Evolutionary conservation across 2,888 invertebrate species (phyloP).

Genomic region (Choreutis nemorana): DNA sequence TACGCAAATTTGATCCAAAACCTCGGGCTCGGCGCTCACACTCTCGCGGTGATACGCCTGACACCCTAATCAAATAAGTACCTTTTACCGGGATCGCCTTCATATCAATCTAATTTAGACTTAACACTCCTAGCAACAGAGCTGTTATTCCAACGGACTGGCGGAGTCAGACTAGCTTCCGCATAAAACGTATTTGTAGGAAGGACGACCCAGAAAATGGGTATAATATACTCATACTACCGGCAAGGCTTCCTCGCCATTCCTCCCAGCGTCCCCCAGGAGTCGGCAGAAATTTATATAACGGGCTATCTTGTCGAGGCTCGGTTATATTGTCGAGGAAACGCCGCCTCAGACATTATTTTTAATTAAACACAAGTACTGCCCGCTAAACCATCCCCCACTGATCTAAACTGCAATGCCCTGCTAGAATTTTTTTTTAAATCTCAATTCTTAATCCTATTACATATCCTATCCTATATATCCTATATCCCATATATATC

Average conservation of each 20-base stretch:
- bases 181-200: constrained; percentile 67
- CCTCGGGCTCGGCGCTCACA: constrained; percentile 55
- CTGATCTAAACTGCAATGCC: constrained; percentile 31
- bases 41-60: constrained; percentile 63
- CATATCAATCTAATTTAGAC: constrained; percentile 18
- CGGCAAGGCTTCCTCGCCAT: constrained; percentile 49
- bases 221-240: constrained; percentile 66
- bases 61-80: constrained; percentile 68
- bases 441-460: too few relatives aligned
- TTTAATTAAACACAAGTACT: constrained; percentile 60
- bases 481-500: too few relatives aligned
- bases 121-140: constrained; percentile 18
- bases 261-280: constrained; percentile 58
- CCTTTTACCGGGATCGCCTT: constrained; percentile 50
- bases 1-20: constrained; percentile 63
- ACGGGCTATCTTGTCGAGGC: constrained; percentile 61
- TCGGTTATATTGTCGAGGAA: constrained; percentile 58
- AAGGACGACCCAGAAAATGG: constrained; percentile 68
- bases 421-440: constrained; percentile 22
- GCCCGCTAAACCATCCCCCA: constrained; percentile 29
- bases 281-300: constrained; percentile 63
- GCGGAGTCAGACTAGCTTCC: constrained; percentile 51
- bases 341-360: constrained; percentile 58
- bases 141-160: constrained; percentile 21
- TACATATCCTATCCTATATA: too few relatives aligned